Percentiles rank a stretch among this genome's conserved stretches.
Evolutionary conservation across 2,888 invertebrate genomes (phyloP).

Genomic region (Acanthopleura granulata): DNA sequence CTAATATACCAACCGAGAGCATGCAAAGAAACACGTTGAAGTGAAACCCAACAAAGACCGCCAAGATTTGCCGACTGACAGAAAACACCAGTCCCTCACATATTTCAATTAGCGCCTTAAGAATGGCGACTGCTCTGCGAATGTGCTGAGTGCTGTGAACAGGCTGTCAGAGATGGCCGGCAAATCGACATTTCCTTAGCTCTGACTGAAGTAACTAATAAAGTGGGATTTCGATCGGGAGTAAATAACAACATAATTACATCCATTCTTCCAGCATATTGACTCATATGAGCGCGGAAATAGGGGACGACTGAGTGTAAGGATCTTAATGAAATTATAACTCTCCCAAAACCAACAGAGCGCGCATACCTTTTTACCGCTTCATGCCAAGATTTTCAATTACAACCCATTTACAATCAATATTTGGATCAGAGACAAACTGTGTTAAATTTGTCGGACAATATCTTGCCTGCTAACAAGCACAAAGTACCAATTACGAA

Average conservation of each 20-base stretch:
- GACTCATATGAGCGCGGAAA: conserved; percentile 20
- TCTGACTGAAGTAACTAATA: conserved; percentile 15
- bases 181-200: conserved; percentile 18
- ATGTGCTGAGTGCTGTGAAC: not conserved
- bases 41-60: no score
- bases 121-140: not conserved
- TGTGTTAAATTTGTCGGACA: conserved; percentile 19
- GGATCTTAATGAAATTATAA: conserved; percentile 21
- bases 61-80: not conserved
- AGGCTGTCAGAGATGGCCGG: not conserved
- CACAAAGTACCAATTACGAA: conserved; percentile 21
- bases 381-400: conserved; percentile 21
- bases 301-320: not conserved
- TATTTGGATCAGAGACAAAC: conserved; percentile 20
- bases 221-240: conserved; percentile 20
- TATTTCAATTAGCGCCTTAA: conserved; percentile 15
- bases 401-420: conserved; percentile 21
- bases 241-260: conserved; percentile 20
- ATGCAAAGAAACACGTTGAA: no score
- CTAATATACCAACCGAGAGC: no score
- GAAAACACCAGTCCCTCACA: not conserved
- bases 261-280: conserved; percentile 17
- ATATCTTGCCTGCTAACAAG: conserved; percentile 15
- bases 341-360: conserved; percentile 18
- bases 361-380: conserved; percentile 19